Percentiles rank a stretch among this genome's conserved stretches.
Evolutionary conservation across 2,797 vertebrate genomes (phyloP).

Genomic region (Discoglossus pictus): DNA sequence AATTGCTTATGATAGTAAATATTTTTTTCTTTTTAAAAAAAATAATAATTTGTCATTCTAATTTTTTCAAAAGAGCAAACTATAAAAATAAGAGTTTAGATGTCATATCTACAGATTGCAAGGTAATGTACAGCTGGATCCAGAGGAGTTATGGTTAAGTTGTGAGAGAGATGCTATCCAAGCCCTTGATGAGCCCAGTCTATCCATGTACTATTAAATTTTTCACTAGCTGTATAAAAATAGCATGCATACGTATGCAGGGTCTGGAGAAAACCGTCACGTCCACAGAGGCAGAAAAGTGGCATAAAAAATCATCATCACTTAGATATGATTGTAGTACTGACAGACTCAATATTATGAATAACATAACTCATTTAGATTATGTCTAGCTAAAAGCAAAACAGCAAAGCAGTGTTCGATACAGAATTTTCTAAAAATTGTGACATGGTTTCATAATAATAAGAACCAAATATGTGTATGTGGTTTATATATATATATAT

Average conservation of each 20-base stretch:
- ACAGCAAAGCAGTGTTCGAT: no score
- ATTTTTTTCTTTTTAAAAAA: no score
- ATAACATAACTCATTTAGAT: slow-evolving; percentile 20
- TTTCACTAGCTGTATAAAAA: slow-evolving; percentile 70
- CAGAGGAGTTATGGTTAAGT: no score
- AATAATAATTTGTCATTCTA: no score
- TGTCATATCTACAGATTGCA: no score
- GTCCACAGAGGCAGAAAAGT: slow-evolving; percentile 50
- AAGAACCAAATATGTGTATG: no score
- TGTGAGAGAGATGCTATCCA: slow-evolving; percentile 56
- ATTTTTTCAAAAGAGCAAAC: no score
- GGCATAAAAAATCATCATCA: slow-evolving; percentile 56
- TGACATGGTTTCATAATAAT: no score
- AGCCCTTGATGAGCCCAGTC: slow-evolving; percentile 48
- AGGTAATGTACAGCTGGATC: no score
- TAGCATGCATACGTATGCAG: slow-evolving; percentile 58
- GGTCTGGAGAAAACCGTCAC: slow-evolving; percentile 61
- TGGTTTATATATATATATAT: no score
- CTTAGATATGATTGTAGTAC: slow-evolving; percentile 33
- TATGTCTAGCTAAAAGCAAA: slow-evolving; percentile 27
- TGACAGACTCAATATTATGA: slow-evolving; percentile 28
- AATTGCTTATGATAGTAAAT: no score
- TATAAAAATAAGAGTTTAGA: no score
- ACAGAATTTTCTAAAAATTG: not conserved
- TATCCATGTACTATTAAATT: slow-evolving; percentile 60